These are phyloP conservation scores for Steinernema scapterisci DNA, from an alignment of 2,888 invertebrate genomes.

Conservation along the genomic window DNA sequence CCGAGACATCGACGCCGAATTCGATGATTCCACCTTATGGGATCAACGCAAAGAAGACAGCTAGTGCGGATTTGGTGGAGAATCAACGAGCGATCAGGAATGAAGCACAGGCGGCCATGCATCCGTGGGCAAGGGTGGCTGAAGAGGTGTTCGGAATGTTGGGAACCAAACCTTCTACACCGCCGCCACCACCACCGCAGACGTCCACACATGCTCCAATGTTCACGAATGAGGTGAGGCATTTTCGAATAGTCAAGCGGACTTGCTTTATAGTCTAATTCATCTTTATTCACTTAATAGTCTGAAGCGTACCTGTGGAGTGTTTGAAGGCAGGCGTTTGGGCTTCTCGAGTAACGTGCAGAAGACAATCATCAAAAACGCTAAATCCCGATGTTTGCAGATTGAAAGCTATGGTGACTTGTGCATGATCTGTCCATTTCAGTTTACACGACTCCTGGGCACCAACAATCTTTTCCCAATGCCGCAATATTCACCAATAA, in stretches of 20 bases:
- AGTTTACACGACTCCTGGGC: background rate
- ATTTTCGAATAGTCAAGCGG: no score
- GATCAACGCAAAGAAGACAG: conserved; percentile 16
- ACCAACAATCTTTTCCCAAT: conserved; percentile 14
- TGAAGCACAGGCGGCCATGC: background rate
- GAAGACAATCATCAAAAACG: no score
- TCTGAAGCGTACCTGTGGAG: no score
- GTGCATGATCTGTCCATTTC: no score
- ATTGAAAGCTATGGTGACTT: no score
- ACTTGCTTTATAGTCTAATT: no score
- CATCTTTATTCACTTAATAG: no score
- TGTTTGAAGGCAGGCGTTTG: no score
- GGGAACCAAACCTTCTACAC: background rate
- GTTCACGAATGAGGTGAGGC: conserved; percentile 4
- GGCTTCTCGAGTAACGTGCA: no score
- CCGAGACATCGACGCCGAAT: background rate
- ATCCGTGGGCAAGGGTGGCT: conserved; percentile 33
- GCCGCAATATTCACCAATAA: background rate
- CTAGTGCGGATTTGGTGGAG: background rate
- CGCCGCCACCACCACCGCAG: conserved; percentile 22
- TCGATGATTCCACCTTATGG: conserved; percentile 34
- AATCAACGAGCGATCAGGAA: background rate
- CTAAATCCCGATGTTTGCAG: no score
- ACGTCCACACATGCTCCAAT: conserved; percentile 1
- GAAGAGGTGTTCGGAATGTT: conserved; percentile 39